These are phyloP conservation scores for Otolemur crassicaudatus DNA, from an alignment of 2,797 vertebrate species.

Conservation along the genomic window DNA sequence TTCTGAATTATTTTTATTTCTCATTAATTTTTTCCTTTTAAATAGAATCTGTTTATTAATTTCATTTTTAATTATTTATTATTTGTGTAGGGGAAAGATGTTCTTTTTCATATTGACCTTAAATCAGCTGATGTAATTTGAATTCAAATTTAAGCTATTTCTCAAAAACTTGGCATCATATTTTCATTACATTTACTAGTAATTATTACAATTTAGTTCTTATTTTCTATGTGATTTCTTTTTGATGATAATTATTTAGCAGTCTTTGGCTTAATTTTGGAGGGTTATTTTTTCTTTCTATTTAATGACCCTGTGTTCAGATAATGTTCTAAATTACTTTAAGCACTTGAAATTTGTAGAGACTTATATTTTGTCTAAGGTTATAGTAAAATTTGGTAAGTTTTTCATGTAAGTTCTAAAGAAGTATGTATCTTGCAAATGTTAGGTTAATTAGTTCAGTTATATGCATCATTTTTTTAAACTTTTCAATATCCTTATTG, in stretches of 20 bases:
- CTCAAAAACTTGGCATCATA: background rate
- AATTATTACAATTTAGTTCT: background rate
- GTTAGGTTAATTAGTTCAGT: background rate
- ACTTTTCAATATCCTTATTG: background rate
- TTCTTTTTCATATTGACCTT: background rate
- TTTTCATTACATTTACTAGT: background rate
- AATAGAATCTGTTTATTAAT: background rate
- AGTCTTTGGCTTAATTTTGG: background rate
- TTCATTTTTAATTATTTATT: background rate
- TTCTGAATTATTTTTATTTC: background rate
- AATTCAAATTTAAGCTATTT: background rate
- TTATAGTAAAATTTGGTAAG: background rate
- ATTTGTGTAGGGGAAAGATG: background rate
- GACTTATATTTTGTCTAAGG: background rate
- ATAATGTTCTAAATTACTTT: background rate
- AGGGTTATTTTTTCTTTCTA: background rate
- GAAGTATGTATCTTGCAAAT: background rate
- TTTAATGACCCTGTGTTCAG: background rate
- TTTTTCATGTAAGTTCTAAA: background rate
- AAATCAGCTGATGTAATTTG: background rate
- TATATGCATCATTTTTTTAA: background rate
- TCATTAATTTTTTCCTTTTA: background rate
- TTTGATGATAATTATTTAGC: background rate
- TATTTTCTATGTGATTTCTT: background rate
- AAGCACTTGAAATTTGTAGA: background rate